Conservation (phyloP, 2,888 invertebrate species). For the Agriopis aurantiaria region DNA sequence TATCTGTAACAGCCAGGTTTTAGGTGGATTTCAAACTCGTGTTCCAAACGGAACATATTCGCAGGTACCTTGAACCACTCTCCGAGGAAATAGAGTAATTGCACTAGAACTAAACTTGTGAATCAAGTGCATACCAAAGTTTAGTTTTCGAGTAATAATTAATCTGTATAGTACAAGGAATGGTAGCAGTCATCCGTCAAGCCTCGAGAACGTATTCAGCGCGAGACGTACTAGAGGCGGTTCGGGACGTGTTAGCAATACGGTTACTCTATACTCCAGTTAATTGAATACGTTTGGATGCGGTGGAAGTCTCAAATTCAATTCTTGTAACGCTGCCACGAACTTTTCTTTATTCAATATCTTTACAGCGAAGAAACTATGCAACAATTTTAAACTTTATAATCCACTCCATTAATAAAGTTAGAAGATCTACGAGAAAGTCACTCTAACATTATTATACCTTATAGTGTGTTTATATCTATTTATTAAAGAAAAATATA, state of each 20-base stretch:
- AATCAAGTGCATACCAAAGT: slow-evolving; percentile 63
- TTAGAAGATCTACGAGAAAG: too few relatives aligned
- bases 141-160: slow-evolving; percentile 61
- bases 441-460: too few relatives aligned
- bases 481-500: too few relatives aligned
- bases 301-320: slow-evolving; percentile 54
- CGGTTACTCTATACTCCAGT: slow-evolving; percentile 58
- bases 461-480: too few relatives aligned
- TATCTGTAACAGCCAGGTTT: slow-evolving; percentile 26
- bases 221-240: slow-evolving; percentile 49
- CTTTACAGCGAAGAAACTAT: background rate
- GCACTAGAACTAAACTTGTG: slow-evolving; percentile 56
- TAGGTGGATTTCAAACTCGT: slow-evolving; percentile 26
- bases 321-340: slow-evolving; percentile 50
- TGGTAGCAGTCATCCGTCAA: slow-evolving; percentile 57
- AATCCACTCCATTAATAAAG: too few relatives aligned
- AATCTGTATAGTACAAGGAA: slow-evolving; percentile 58
- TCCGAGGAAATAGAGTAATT: slow-evolving; percentile 59
- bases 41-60: slow-evolving; percentile 26
- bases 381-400: background rate
- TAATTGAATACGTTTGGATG: slow-evolving; percentile 65
- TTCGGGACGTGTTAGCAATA: slow-evolving; percentile 59
- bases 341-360: slow-evolving; percentile 30
- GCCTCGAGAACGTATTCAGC: slow-evolving; percentile 53
- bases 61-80: slow-evolving; percentile 34